phyloP scores from a whole-genome alignment of 2,888 invertebrate species.

The Drosophila anomalata region DNA sequence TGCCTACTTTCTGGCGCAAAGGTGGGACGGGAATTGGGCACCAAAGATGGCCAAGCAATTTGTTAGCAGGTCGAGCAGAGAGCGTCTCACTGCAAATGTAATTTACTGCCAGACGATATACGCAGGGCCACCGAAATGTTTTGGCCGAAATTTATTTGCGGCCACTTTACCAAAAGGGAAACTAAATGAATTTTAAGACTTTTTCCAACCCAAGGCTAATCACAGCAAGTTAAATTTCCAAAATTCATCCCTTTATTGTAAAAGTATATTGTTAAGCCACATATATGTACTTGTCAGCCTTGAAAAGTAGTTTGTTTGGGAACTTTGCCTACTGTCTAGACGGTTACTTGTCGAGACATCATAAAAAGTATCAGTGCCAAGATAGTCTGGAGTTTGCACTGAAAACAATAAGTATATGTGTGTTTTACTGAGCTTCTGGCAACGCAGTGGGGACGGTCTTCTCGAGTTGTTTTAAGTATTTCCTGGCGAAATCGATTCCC shows the following conservation, averaged over 20 bases:
- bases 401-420: not conserved
- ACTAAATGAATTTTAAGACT: conserved; percentile 54
- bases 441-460: not conserved
- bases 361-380: not conserved
- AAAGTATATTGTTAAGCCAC: conserved; percentile 1
- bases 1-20: conserved; percentile 54
- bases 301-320: not conserved
- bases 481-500: conserved; percentile 89
- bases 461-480: conserved; percentile 22
- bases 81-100: conserved; percentile 66
- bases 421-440: not conserved
- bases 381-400: not conserved
- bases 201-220: not conserved
- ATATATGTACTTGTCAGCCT: conserved; percentile 27
- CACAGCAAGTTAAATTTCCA: not conserved
- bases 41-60: conserved; percentile 67
- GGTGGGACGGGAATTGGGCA: conserved; percentile 16
- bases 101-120: conserved; percentile 63
- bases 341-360: not conserved
- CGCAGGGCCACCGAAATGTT: conserved; percentile 50
- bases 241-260: conserved; percentile 1
- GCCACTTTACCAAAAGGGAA: conserved; percentile 63
- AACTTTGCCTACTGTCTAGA: not conserved
- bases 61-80: conserved; percentile 64
- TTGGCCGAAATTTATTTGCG: conserved; percentile 68